A percentile compares a stretch with the other conserved stretches of the same genome.
phyloP scores from a whole-genome alignment of 2,113 vertebrate genomes.

The cat (Felis catus) region F.catus_Fca126_mat1.0 CM031419.1:193571001-193571500 shows the following conservation, averaged over 20 bases:
- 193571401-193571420: constrained; percentile 79
- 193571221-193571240: constrained; percentile 98
- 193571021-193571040: constrained; percentile 66
- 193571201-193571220: constrained; percentile 97
- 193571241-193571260: constrained; percentile 98
- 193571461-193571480: constrained; percentile 59
- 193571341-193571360: constrained; percentile 94
- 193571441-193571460: constrained; percentile 68
- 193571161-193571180: constrained; percentile 86
- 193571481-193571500: constrained; percentile 64
- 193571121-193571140: constrained; percentile 85
- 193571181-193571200: constrained; percentile 81
- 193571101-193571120: constrained; percentile 86
- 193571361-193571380: constrained; percentile 97
- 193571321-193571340: constrained; percentile 99
- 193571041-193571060: constrained; percentile 63
- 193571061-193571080: constrained; percentile 86
- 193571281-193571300: constrained; percentile 99
- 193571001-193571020: constrained; percentile 60
- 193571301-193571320: constrained; percentile 99
- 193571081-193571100: constrained; percentile 85
- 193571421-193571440: constrained; percentile 61
- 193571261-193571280: constrained; percentile 98
- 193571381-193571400: constrained; percentile 81
- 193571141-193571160: constrained; percentile 82